These are phyloP conservation scores for Dexiosoma caninum DNA, from an alignment of 2,888 invertebrate genomes.

Conservation along the genomic window DNA sequence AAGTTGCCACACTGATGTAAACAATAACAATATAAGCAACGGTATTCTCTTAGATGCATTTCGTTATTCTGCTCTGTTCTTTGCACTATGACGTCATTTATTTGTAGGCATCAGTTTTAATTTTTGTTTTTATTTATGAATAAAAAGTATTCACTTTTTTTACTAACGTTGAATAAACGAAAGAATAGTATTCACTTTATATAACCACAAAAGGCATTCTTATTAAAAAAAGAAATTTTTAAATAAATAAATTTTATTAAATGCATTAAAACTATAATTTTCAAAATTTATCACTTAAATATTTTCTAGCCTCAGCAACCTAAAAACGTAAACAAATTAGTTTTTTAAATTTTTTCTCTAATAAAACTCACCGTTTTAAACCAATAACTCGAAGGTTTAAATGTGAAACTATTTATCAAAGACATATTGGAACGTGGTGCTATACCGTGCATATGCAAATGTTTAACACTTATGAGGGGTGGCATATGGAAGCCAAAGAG, in stretches of 20 bases:
- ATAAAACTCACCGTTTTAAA: slow-evolving; percentile 85
- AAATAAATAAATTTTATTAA: too few species aligned
- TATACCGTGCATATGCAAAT: slow-evolving; percentile 90
- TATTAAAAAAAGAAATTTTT: too few species aligned
- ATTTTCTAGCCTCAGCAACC: slow-evolving; percentile 46
- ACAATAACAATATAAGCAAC: background rate
- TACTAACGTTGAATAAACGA: too few species aligned
- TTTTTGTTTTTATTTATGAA: background rate
- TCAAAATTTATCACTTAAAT: slow-evolving; percentile 48
- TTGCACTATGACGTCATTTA: slow-evolving; percentile 6
- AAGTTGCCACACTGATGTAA: background rate
- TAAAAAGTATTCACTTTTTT: too few species aligned
- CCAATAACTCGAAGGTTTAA: slow-evolving; percentile 87
- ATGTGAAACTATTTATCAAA: slow-evolving; percentile 82
- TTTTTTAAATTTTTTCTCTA: background rate
- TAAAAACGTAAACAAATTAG: background rate
- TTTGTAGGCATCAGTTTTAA: background rate
- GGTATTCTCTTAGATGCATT: background rate
- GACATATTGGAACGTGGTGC: slow-evolving; percentile 88
- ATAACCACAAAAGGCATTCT: too few species aligned
- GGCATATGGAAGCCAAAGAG: slow-evolving; percentile 93
- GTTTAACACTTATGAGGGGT: slow-evolving; percentile 89
- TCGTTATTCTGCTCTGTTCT: background rate
- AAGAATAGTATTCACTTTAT: too few species aligned
- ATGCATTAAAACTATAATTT: too few species aligned